Base-by-base conservation (phyloP, 2,113 vertebrate species). In the Cheirogaleus medius region DNA sequence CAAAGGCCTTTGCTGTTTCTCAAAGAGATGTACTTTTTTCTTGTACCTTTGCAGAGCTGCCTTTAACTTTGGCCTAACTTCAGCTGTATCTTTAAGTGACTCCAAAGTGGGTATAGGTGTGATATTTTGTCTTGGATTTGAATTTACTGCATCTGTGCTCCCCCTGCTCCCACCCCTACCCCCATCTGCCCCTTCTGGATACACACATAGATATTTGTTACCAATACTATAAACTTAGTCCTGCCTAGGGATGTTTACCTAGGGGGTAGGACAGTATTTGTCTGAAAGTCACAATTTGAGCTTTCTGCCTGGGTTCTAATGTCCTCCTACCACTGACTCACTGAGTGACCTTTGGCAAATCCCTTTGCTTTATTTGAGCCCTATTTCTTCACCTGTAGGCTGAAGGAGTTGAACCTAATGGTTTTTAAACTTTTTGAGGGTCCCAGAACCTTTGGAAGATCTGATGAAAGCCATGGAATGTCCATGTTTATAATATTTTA, bases 21-120 rank as follows among this genome's bases (percentile, higher is more conserved):
- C 25, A 80, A 63, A 56, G 44, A 21, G 78, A 15, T n/a, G 6
- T 21, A 81, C 27, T 42, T 94, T 74, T 68, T 94, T 44, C 37
- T 77, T 85, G 86, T 34, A 95, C 49, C 12, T 94, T 95, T 89
- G 20, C 77, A 90, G 66, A 76, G 39, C 44, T 64, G 32, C 25
- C 27, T 91, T 91, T 95, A 93, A 95, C 49, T 91, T 85, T 89
- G 44, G 60, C 52, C 29, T 77, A 81, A 85, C 13, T 87, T 73
- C 71, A 60, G 52, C 74, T 66, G 10, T 1, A 23, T 60, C 56
- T 54, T 54, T 93, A 44, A 84, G 49, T 90, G 37, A 88, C 74
- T 87, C 18, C 76, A 64, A 32, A 93, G 29, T 82, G 39, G 37
- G 23, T 69, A 49, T 17, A 54, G 54, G 29, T 54, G 27, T 92